Evolutionary conservation across 2,797 vertebrate species (phyloP).

Genomic region (Eidolon dupreanum): DNA sequence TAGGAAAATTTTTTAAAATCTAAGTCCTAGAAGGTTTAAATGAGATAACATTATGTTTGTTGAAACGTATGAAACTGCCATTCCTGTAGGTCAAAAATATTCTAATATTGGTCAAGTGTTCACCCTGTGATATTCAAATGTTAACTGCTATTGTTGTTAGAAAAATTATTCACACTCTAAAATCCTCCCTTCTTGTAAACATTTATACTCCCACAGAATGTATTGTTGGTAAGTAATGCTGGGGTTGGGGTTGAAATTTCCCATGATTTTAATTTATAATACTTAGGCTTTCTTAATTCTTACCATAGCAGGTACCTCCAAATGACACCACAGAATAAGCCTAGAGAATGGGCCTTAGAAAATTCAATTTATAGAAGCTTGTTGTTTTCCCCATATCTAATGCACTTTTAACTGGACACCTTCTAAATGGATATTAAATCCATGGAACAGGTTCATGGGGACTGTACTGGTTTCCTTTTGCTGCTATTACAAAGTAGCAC

Average conservation of each 20-base stretch:
- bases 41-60: not conserved
- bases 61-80: not conserved
- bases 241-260: not conserved
- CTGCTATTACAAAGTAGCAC: not conserved
- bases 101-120: not conserved
- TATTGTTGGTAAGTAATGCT: not conserved
- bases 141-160: not conserved
- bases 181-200: not conserved
- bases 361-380: conserved; percentile 28
- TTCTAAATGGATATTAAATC: conserved; percentile 33
- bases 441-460: not conserved
- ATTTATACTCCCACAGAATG: not conserved
- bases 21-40: conserved; percentile 23
- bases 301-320: not conserved
- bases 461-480: not conserved
- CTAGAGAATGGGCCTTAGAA: not conserved
- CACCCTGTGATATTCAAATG: not conserved
- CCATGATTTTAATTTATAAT: conserved; percentile 52
- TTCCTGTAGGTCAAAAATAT: conserved; percentile 30
- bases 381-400: conserved; percentile 1
- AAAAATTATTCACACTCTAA: conserved; percentile 11
- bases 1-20: not conserved
- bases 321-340: not conserved
- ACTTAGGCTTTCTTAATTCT: not conserved
- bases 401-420: not conserved